Percentiles rank a stretch among this genome's conserved stretches.
Conservation (phyloP, 2,113 vertebrate species). For the Dinomys branickii region DNA sequence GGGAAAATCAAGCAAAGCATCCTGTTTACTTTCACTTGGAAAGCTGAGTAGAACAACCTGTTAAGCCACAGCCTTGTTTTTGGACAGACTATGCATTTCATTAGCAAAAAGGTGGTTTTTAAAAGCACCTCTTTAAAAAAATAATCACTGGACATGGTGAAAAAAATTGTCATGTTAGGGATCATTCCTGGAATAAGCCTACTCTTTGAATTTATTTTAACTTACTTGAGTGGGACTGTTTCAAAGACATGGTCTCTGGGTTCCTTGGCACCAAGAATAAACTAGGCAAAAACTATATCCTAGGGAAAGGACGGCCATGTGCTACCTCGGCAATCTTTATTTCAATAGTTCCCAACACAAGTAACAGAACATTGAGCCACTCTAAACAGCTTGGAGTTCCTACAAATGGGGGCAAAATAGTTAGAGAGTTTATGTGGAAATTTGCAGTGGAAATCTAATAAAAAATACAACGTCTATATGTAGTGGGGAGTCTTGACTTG, state of each 20-base stretch:
- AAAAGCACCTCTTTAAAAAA: constrained; percentile 77
- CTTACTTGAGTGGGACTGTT: constrained; percentile 68
- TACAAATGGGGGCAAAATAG: constrained; percentile 40
- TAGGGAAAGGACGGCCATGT: background rate
- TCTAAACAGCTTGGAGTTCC: constrained; percentile 41
- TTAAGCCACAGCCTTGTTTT: constrained; percentile 78
- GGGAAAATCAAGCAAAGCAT: constrained; percentile 75
- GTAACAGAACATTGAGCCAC: background rate
- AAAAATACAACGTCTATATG: background rate
- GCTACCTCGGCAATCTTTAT: background rate
- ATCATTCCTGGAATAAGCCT: constrained; percentile 76
- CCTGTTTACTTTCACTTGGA: constrained; percentile 79
- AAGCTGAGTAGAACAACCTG: constrained; percentile 71
- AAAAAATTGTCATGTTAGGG: constrained; percentile 72
- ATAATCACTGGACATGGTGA: constrained; percentile 71
- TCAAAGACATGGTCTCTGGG: constrained; percentile 72
- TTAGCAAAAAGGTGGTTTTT: constrained; percentile 77
- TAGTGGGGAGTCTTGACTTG: background rate
- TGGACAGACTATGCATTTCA: constrained; percentile 74
- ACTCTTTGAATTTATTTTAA: constrained; percentile 79
- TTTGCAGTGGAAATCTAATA: constrained; percentile 44
- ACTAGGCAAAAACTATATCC: constrained; percentile 31
- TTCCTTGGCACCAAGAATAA: constrained; percentile 53
- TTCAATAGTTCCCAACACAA: background rate
- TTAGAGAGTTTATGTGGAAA: constrained; percentile 47